Conservation (phyloP, 2,888 invertebrate species). For the Rhingia rostrata region DNA sequence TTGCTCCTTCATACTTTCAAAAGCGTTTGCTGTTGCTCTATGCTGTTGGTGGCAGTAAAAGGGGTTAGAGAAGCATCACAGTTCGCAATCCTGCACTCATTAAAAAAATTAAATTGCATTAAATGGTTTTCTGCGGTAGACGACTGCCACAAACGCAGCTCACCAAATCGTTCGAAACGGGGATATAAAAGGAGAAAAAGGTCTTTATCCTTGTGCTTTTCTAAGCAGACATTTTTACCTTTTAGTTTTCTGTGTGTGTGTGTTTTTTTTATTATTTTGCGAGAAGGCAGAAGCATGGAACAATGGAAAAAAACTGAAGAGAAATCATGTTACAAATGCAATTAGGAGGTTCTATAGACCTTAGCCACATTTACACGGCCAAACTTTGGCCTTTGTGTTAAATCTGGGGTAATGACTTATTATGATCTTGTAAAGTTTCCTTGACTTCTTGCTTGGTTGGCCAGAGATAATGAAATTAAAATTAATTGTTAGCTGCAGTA, state of each 20-base stretch:
- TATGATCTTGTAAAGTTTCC: constrained; percentile 31
- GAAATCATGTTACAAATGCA: constrained; percentile 40
- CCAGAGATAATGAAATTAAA: constrained; percentile 77
- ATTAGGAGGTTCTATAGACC: constrained; percentile 55
- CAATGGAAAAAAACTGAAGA: constrained; percentile 35
- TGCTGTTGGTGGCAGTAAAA: constrained; percentile 11
- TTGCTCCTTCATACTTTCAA: neutral
- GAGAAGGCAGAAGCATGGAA: constrained; percentile 9
- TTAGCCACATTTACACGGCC: constrained; percentile 70
- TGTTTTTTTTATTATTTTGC: neutral
- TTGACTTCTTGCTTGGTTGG: constrained; percentile 17
- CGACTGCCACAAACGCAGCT: constrained; percentile 26
- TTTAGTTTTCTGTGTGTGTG: neutral
- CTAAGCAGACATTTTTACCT: neutral
- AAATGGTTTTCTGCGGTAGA: constrained; percentile 38
- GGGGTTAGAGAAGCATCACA: neutral
- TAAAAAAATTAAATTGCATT: constrained; percentile 66
- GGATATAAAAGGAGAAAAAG: constrained; percentile 2
- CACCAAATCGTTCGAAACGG: constrained; percentile 20
- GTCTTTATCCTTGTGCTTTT: neutral
- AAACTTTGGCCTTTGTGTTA: constrained; percentile 54
- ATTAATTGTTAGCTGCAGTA: constrained; percentile 64
- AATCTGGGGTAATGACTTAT: constrained; percentile 7
- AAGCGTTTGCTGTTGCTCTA: neutral
- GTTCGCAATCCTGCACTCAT: constrained; percentile 40